A percentile compares a stretch with the other conserved stretches of the same genome.
These are phyloP conservation scores for Micronycteris hirsuta DNA, from an alignment of 2,113 vertebrate genomes.

Conservation along the genomic window DNA sequence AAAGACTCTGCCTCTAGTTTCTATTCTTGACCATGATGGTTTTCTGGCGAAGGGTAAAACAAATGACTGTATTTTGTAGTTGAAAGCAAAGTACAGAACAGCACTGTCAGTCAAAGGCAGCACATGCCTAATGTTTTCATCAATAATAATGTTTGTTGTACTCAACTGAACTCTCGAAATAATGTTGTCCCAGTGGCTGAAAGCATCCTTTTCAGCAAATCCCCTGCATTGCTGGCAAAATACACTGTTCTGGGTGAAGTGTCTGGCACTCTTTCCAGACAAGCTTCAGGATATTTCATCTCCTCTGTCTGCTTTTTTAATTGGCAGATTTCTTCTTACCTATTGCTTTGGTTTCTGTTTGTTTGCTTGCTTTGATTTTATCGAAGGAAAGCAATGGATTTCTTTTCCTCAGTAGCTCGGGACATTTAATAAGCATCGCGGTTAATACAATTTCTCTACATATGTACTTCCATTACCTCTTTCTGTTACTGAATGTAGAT, in stretches of 20 bases:
- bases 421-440: not conserved
- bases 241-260: not conserved
- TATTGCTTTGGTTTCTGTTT: not conserved
- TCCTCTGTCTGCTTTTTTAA: not conserved
- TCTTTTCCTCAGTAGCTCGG: not conserved
- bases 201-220: not conserved
- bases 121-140: slow-evolving; percentile 1
- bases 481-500: not conserved
- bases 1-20: not conserved
- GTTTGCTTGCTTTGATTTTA: not conserved
- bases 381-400: not conserved
- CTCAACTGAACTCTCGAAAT: slow-evolving; percentile 4
- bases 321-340: not conserved
- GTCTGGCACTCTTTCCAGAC: not conserved
- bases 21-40: not conserved
- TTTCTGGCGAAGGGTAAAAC: slow-evolving; percentile 7
- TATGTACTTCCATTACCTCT: not conserved
- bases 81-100: slow-evolving; percentile 29
- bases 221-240: not conserved
- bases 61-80: slow-evolving; percentile 6
- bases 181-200: not conserved
- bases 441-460: not conserved
- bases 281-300: not conserved
- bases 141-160: not conserved
- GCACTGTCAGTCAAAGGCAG: not conserved